Base-by-base conservation (phyloP, 2,888 invertebrate genomes). In the Tachina grossa region DNA sequence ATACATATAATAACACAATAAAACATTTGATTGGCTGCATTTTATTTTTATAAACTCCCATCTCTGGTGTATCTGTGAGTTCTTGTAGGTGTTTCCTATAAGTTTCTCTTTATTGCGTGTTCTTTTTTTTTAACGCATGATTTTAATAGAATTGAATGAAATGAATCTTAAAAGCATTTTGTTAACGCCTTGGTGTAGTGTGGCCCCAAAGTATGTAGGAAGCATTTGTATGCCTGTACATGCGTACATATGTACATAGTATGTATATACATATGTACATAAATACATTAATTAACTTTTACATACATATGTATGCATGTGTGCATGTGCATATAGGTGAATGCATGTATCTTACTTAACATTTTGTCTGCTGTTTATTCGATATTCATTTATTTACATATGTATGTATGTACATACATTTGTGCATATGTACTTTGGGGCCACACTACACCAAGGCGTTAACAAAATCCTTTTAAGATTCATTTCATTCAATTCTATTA, bases 51-150 rank as follows among this genome's bases (percentile, higher is more conserved):
- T 31, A 31, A 31, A 6, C 31, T 31, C 31, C 31, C 31, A 31
- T 31, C 31, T 31, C 31, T 31, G 31, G 31, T 31, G 31, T 31
- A 31, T 31, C 55, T 22, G 22, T 47, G 14, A 43, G 13, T 39
- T 72, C 68, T 76, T 65, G 82, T 82, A 82, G 82, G 82, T 76
- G 76, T 83, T 83, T 71, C 82, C 71, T 83, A 71, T 76, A 71
- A 77, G 71, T 65, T 76, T 77, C 82, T 76, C 82, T 75, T 75
- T 19, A 45, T 63, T 51, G 51, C 31, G 22, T 79, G 45, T 31
- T 55, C 14, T 39, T 47, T 61, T 39, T 47, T 61, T 39, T 75
- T 19, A 63, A 59, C 66, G 31, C 22, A 16, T 39, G 68, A 65
- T 47, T 53, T 72, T 45, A 19, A 47, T 19, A 71, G 47, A 71